Evolutionary conservation across 30 jellyfish, hydroid and myxozoan genomes (phyloP).

Genomic region (Catostylus mosaicus): DNA sequence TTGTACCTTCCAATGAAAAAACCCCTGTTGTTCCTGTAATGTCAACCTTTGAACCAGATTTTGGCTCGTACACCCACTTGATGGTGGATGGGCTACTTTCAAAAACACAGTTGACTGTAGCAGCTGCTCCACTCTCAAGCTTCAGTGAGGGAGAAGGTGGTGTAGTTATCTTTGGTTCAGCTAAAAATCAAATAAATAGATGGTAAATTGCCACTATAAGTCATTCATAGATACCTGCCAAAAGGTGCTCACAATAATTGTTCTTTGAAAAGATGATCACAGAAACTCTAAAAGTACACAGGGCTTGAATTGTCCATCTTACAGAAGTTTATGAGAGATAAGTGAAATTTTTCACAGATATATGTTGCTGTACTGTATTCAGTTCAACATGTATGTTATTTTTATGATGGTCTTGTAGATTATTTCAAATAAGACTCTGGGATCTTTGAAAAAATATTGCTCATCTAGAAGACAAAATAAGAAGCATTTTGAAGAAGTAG

Average conservation of each 20-base stretch:
- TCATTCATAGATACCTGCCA: not conserved
- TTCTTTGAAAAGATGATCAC: not conserved
- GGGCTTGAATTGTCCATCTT: not conserved
- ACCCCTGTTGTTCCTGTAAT: conserved; percentile 19
- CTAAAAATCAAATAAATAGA: not conserved
- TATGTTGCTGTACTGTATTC: too few species aligned
- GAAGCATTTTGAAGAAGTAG: too few species aligned
- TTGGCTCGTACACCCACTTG: conserved; percentile 27
- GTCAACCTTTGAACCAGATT: not conserved
- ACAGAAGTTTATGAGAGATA: not conserved
- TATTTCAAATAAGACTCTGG: too few species aligned
- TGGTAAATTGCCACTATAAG: not conserved
- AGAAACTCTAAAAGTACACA: not conserved
- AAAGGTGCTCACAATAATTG: not conserved
- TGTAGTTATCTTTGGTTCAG: conserved; percentile 23
- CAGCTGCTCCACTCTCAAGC: conserved; percentile 37
- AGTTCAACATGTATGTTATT: too few species aligned
- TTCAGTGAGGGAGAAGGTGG: conserved; percentile 36
- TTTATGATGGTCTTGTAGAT: too few species aligned
- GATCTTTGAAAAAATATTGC: too few species aligned
- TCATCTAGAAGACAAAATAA: too few species aligned
- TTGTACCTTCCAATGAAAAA: conserved; percentile 23
- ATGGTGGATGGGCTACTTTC: not conserved
- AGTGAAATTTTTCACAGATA: not conserved
- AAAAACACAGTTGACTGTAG: conserved; percentile 41